Conservation (phyloP, 1,140 invertebrate genomes). For the Scaptomyza montana region DNA sequence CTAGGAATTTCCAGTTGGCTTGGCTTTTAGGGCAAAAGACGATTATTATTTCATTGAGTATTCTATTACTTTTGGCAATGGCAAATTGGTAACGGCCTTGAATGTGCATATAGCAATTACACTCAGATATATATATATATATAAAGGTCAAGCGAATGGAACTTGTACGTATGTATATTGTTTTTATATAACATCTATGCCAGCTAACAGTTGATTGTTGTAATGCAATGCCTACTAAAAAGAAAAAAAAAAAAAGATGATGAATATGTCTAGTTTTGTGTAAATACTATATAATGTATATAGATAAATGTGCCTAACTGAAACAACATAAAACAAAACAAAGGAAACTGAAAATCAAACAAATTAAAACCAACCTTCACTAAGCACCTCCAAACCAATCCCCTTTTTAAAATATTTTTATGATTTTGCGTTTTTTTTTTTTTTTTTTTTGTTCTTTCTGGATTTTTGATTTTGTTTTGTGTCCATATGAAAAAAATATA, state of each 20-base stretch:
- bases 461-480: slow-evolving; percentile 46
- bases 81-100: slow-evolving; percentile 63
- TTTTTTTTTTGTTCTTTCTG: slow-evolving; percentile 49
- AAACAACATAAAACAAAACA: slow-evolving; percentile 46
- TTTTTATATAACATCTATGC: slow-evolving; percentile 13
- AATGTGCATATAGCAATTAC: slow-evolving; percentile 29
- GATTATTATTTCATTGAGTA: slow-evolving; percentile 25
- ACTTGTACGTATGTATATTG: slow-evolving; percentile 17
- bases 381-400: slow-evolving; percentile 1
- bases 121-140: slow-evolving; percentile 5
- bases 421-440: slow-evolving; percentile 43
- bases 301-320: slow-evolving; percentile 34
- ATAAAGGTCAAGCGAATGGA: slow-evolving; percentile 31
- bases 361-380: slow-evolving; percentile 12
- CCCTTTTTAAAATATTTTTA: slow-evolving; percentile 12
- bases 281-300: slow-evolving; percentile 14
- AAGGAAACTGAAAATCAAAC: slow-evolving; percentile 18
- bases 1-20: slow-evolving; percentile 74
- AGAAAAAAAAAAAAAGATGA: slow-evolving; percentile 34
- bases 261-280: slow-evolving; percentile 71
- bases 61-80: slow-evolving; percentile 46
- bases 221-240: slow-evolving; percentile 58
- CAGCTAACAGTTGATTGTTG: slow-evolving; percentile 45
- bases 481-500: slow-evolving; percentile 65
- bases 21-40: slow-evolving; percentile 65